phyloP scores from a whole-genome alignment of 2,113 vertebrate genomes.

The Gadus macrocephalus region DNA sequence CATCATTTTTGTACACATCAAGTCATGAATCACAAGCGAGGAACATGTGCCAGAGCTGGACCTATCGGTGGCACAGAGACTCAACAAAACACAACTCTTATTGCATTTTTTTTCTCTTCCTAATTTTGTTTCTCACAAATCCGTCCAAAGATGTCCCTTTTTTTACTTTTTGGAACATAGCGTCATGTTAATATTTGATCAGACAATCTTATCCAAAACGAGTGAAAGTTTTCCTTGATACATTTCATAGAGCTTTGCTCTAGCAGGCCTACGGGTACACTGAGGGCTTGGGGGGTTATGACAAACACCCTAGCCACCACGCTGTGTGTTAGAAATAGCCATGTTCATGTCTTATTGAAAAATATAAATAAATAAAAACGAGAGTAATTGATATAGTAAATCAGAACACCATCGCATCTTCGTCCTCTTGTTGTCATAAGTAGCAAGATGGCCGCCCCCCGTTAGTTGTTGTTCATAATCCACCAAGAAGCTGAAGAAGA shows the following conservation, averaged over 20 bases:
- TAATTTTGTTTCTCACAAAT: conserved; percentile 18
- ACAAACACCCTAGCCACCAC: too few relatives aligned
- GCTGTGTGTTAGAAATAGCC: conserved; percentile 23
- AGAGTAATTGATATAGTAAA: conserved; percentile 4
- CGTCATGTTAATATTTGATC: too few relatives aligned
- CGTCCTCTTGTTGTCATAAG: conserved; percentile 20
- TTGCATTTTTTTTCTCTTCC: conserved; percentile 29
- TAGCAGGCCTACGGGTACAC: too few relatives aligned
- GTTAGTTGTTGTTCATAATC: conserved; percentile 74
- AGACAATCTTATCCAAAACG: too few relatives aligned
- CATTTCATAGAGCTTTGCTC: too few relatives aligned
- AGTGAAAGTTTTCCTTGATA: too few relatives aligned
- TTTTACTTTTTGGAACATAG: conserved; percentile 15
- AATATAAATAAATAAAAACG: conserved; percentile 17
- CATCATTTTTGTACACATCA: conserved; percentile 33
- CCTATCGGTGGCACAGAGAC: conserved; percentile 17
- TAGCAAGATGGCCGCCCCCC: conserved; percentile 6
- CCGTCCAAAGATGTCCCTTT: conserved; percentile 20
- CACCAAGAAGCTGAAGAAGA: conserved; percentile 66
- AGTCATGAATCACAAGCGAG: conserved; percentile 13
- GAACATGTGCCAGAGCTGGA: conserved; percentile 26
- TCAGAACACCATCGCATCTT: conserved; percentile 1
- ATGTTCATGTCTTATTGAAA: conserved; percentile 38
- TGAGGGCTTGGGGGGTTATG: too few relatives aligned
- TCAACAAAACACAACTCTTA: conserved; percentile 21